Conservation (phyloP, 2,888 invertebrate genomes). For the Scaptomyza polygonia region DNA sequence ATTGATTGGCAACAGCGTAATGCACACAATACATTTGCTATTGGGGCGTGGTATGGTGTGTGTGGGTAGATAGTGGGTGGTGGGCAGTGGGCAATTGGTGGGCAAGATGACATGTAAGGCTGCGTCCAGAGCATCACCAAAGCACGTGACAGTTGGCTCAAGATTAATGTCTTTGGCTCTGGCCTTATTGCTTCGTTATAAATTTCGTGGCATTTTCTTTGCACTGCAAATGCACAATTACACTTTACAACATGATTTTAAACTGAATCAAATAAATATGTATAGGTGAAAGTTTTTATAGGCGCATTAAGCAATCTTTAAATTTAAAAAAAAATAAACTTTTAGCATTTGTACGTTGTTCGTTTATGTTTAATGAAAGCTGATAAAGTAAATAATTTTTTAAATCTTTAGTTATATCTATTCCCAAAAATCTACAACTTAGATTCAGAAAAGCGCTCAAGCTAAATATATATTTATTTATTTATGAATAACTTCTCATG, state of each 20-base stretch:
- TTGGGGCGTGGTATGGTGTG: constrained; percentile 17
- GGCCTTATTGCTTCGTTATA: constrained; percentile 60
- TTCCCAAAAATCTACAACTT: background rate
- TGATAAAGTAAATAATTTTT: background rate
- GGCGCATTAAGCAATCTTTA: too few species aligned
- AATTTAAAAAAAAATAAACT: too few species aligned
- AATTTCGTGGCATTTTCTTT: constrained; percentile 53
- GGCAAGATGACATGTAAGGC: constrained; percentile 12
- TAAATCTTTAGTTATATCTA: too few species aligned
- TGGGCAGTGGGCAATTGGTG: background rate
- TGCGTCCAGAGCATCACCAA: constrained; percentile 25
- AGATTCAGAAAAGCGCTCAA: background rate
- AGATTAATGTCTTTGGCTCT: constrained; percentile 72
- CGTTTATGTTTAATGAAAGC: too few species aligned
- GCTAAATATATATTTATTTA: background rate
- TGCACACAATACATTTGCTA: constrained; percentile 74
- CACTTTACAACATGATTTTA: constrained; percentile 37
- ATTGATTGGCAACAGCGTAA: constrained; percentile 79
- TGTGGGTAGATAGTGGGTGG: constrained; percentile 6
- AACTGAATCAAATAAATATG: background rate
- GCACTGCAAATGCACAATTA: constrained; percentile 48
- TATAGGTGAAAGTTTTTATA: too few species aligned
- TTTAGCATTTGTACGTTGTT: too few species aligned
- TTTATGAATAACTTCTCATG: background rate
- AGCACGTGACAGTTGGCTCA: constrained; percentile 67